phyloP scores from a whole-genome alignment of 1,140 invertebrate genomes.

The Varroa destructor region DNA sequence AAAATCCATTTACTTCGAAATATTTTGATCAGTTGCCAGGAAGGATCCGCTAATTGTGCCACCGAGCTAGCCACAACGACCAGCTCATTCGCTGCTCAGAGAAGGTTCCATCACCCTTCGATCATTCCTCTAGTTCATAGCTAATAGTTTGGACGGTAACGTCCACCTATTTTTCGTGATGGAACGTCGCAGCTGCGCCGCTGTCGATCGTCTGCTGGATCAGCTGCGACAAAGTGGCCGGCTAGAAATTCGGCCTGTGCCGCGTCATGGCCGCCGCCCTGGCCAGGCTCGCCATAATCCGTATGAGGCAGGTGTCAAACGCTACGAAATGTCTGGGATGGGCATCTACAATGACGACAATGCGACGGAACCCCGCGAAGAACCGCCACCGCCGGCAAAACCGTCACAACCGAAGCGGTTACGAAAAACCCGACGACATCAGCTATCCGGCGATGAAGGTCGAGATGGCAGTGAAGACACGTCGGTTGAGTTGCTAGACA shows the following conservation, averaged over 20 bases:
- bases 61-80: no score
- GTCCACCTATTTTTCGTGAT: not conserved
- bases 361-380: not conserved
- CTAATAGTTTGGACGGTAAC: no score
- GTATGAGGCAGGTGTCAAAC: constrained; percentile 20
- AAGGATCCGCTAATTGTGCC: no score
- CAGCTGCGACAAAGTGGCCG: constrained; percentile 4
- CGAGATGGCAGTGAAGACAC: not conserved
- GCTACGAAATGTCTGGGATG: constrained; percentile 24
- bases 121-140: no score
- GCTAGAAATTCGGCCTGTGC: constrained; percentile 17
- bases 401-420: not conserved
- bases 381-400: not conserved
- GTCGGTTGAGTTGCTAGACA: no score
- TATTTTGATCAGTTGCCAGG: no score
- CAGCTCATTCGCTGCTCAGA: no score
- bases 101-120: no score
- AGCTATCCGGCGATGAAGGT: not conserved
- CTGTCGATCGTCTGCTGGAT: constrained; percentile 12
- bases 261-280: constrained; percentile 7
- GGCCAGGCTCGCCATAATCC: constrained; percentile 8
- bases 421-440: not conserved
- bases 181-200: constrained; percentile 8
- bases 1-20: no score
- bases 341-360: constrained; percentile 23